Conservation (phyloP, 2,888 invertebrate species). For the Pantelozetes paolii region DNA sequence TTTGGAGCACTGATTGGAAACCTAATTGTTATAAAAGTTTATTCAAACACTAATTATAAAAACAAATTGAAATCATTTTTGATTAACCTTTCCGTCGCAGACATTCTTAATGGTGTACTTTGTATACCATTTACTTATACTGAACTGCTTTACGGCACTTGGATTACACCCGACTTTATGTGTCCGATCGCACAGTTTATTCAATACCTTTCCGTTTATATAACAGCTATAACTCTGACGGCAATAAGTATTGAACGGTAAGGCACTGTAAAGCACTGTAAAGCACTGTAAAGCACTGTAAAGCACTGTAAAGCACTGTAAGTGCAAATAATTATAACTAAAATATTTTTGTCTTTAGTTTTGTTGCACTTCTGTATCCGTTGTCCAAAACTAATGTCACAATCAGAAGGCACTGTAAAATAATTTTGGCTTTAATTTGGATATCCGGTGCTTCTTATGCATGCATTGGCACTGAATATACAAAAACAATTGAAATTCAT, state of each 20-base stretch:
- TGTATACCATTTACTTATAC: background rate
- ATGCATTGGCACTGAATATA: background rate
- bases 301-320: background rate
- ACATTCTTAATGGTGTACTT: background rate
- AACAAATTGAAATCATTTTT: background rate
- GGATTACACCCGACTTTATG: background rate
- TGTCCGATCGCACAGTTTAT: constrained; percentile 16
- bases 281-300: too few species aligned
- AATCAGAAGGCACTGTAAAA: background rate
- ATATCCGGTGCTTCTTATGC: background rate
- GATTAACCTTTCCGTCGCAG: background rate
- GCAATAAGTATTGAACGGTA: constrained; percentile 7
- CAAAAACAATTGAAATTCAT: background rate
- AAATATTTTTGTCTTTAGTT: background rate
- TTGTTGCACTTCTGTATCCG: background rate
- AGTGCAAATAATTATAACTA: background rate
- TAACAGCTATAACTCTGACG: background rate
- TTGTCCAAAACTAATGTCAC: background rate
- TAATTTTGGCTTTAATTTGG: background rate
- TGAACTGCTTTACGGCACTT: background rate
- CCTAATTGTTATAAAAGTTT: background rate
- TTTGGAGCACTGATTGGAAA: background rate
- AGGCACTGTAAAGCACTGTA: background rate
- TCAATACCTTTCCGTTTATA: background rate
- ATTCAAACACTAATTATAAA: background rate